A percentile compares a stretch with the other conserved stretches of the same genome.
phyloP scores from a whole-genome alignment of 2,113 vertebrate genomes.

The Shinisaurus crocodilurus region DNA sequence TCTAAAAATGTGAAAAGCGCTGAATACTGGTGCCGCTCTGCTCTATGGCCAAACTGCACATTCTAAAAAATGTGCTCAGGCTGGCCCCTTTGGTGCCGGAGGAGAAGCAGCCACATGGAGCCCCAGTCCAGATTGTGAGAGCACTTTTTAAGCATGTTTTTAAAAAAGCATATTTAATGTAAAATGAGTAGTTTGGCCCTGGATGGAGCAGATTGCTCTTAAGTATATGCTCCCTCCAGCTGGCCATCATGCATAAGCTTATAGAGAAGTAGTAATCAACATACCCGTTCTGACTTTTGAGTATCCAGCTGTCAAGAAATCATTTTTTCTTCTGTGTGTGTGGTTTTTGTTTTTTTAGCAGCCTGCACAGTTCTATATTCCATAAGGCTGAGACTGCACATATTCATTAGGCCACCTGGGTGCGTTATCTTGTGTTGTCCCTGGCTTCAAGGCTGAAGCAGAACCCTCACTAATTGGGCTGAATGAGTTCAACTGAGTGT shows the following conservation, averaged over 20 bases:
- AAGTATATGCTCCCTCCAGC: background rate
- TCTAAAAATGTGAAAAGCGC: background rate
- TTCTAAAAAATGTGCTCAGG: background rate
- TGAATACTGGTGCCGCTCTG: background rate
- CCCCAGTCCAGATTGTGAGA: background rate
- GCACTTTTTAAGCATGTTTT: background rate
- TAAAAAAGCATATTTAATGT: background rate
- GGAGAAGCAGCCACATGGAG: background rate
- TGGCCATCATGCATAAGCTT: background rate
- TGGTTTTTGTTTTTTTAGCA: too few relatives aligned
- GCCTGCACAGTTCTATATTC: too few relatives aligned
- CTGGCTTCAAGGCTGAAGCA: too few relatives aligned
- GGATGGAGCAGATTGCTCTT: background rate
- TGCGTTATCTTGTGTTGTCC: too few relatives aligned
- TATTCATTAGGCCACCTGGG: too few relatives aligned
- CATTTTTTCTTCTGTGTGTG: too few relatives aligned
- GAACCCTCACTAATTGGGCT: too few relatives aligned
- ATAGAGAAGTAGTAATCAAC: background rate
- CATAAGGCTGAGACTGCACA: too few relatives aligned
- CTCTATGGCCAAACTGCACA: background rate
- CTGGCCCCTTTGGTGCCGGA: background rate
- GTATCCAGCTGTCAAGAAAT: background rate
- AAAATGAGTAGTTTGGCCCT: background rate
- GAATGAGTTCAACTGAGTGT: too few relatives aligned
- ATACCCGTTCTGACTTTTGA: background rate